A percentile compares a stretch with the other conserved stretches of the same genome.
phyloP scores from a whole-genome alignment of 2,797 vertebrate genomes.

The Halcyon chelicuti region DNA sequence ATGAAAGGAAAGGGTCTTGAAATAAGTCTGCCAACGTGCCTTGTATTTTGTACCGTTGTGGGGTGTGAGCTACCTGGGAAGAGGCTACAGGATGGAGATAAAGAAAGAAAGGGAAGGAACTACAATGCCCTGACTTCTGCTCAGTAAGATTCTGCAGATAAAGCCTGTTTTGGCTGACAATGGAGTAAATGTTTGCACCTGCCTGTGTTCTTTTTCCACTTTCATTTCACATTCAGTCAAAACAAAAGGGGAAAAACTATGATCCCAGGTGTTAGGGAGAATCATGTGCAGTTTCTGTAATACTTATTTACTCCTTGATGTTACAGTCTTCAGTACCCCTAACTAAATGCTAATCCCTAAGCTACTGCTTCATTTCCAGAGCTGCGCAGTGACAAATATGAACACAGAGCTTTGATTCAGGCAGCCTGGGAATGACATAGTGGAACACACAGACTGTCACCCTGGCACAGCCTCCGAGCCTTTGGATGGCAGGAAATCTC shows the following conservation, averaged over 20 bases:
- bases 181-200: not conserved
- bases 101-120: not conserved
- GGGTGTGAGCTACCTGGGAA: not conserved
- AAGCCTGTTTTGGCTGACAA: not conserved
- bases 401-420: not conserved
- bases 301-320: not conserved
- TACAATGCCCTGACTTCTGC: not conserved
- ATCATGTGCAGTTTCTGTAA: not conserved
- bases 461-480: accelerated
- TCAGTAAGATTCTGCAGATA: not conserved
- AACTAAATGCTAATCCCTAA: not conserved
- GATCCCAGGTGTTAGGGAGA: not conserved
- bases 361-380: not conserved
- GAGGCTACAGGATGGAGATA: not conserved
- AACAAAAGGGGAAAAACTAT: not conserved
- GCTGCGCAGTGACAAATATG: not conserved
- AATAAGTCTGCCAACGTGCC: not conserved
- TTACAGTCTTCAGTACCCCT: not conserved
- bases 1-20: not conserved
- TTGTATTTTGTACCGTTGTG: not conserved
- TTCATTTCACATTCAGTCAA: not conserved
- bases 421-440: not conserved
- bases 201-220: not conserved
- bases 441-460: not conserved
- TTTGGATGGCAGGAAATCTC: not conserved